Evolutionary conservation across 2,797 vertebrate species (phyloP), one percentile per base, ranked within the genome.

Genomic region (Cygnus olor): DNA sequence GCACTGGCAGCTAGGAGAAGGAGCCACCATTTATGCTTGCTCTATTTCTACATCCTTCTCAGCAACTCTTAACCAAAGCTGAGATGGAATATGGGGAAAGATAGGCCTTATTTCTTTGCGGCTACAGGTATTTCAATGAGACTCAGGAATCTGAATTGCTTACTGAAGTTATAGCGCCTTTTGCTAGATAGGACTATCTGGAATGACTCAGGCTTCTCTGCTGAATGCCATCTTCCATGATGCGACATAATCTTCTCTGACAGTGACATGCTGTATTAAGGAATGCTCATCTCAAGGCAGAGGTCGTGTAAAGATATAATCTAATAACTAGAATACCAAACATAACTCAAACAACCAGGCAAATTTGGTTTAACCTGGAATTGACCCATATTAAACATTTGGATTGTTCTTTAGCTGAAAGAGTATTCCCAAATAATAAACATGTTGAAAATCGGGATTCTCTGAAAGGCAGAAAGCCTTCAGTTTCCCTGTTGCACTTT

Each of bases 1-100:
- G 28, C 0, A 2, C 1, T n/a, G 14, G 4, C 89, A 77, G 11
- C 27, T 36, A 19, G 8, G 24, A 66, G 17, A 82, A 38, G 2
- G 12, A 73, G 36, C 16, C 13, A 60, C 14, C 56, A 15, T 27
- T 10, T 76, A 8, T 18, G 19, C 4, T 64, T 78, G 3, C 12
- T 80, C 3, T 81, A n/a, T 42, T 54, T 80, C 47, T 64, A 32
- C 15, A 54, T 34, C 14, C 20, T 76, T 44, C 44, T 78, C 11
- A 47, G 20, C 5, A 11, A 12, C 3, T 38, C 11, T 80, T 15
- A 10, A 56, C 22, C 9, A 82, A 78, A 94, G 72, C 0, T 36
- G 47, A 66, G 9, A 34, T 1, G 3, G 19, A 9, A 64, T 36
- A 61, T 0, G 0, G 2, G 5, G 28, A 30, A 87, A 89, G 27